These are phyloP conservation scores for Thaleichthys pacificus DNA, from an alignment of 2,797 vertebrate genomes.

Conservation along the genomic window DNA sequence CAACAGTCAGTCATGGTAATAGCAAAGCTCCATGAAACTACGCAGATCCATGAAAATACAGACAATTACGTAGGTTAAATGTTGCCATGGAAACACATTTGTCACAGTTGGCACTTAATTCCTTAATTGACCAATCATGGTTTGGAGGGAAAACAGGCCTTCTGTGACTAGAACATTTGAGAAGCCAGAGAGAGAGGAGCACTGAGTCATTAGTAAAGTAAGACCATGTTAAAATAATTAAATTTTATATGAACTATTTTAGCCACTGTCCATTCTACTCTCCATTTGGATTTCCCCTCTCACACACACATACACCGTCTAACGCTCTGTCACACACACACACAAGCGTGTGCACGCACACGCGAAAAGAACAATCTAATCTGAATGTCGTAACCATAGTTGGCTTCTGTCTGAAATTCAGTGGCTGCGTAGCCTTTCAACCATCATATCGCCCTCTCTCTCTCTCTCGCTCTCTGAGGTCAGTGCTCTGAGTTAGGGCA, in stretches of 20 bases:
- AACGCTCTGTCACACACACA: too few relatives aligned
- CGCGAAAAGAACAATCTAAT: not conserved
- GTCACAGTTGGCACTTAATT: constrained; percentile 30
- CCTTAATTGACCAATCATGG: constrained; percentile 41
- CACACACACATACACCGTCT: not conserved
- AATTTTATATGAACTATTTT: not conserved
- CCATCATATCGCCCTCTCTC: not conserved
- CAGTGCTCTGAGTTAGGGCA: not conserved
- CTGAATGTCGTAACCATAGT: not conserved
- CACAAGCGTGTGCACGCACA: not conserved
- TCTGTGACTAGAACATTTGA: too few relatives aligned
- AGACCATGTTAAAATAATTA: too few relatives aligned
- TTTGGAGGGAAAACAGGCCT: not conserved
- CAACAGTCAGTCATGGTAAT: constrained; percentile 38
- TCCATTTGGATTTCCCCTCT: not conserved
- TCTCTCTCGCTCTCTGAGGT: not conserved
- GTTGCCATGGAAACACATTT: constrained; percentile 53
- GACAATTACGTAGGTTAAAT: constrained; percentile 11
- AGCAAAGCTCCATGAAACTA: constrained; percentile 20
- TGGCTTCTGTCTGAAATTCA: constrained; percentile 3
- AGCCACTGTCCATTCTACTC: not conserved
- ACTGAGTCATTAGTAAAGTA: too few relatives aligned
- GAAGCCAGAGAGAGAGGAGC: too few relatives aligned
- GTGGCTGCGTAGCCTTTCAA: not conserved
- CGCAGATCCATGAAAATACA: constrained; percentile 27